Evolutionary conservation across 2,113 vertebrate species (phyloP).

Genomic region (Synchiropus splendidus): DNA sequence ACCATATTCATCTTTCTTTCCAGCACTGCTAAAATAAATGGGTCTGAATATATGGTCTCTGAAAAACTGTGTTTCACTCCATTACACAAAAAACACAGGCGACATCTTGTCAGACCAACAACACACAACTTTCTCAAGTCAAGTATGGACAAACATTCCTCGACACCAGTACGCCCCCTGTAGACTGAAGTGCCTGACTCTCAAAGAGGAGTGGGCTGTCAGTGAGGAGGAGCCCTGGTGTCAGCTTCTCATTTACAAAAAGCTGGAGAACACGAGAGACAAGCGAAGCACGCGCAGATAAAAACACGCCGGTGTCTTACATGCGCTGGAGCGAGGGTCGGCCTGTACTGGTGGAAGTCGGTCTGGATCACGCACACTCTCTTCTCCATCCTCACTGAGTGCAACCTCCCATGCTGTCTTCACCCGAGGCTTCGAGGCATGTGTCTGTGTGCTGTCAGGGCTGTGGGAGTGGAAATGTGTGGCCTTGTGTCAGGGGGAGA

Average conservation of each 20-base stretch:
- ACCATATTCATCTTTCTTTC: too few relatives aligned
- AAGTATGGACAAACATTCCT: too few relatives aligned
- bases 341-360: conserved; percentile 72
- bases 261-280: neutral
- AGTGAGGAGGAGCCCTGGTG: conserved; percentile 7
- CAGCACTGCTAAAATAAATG: too few relatives aligned
- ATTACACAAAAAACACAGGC: too few relatives aligned
- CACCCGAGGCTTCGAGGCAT: conserved; percentile 13
- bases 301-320: conserved; percentile 44
- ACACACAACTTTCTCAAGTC: too few relatives aligned
- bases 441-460: conserved; percentile 21
- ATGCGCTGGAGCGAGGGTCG: conserved; percentile 53
- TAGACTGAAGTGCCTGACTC: too few relatives aligned
- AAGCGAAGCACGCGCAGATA: neutral
- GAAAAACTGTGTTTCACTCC: too few relatives aligned
- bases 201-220: conserved; percentile 5
- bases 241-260: neutral
- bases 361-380: conserved; percentile 75
- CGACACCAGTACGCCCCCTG: too few relatives aligned
- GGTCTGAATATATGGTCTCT: too few relatives aligned
- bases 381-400: conserved; percentile 68
- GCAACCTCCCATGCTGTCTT: conserved; percentile 59
- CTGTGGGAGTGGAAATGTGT: conserved; percentile 19
- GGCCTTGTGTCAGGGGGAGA: neutral
- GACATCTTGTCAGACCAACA: too few relatives aligned